Base-by-base conservation (phyloP, 2,888 invertebrate species). In the Epinotia nisella region DNA sequence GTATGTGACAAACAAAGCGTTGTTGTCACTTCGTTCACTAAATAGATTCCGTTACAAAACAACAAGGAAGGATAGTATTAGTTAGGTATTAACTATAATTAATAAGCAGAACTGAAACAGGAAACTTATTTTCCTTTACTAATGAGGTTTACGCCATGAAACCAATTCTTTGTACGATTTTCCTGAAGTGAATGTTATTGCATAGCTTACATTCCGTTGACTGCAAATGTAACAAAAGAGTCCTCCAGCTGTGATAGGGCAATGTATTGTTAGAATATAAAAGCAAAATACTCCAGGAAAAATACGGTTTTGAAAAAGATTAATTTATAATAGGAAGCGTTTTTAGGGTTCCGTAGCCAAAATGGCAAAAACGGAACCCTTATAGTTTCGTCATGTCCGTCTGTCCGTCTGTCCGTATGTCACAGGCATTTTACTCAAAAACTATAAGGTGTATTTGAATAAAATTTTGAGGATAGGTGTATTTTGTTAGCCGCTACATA, bases 81-180 rank as follows among this genome's bases (percentile, higher is more conserved):
- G 15, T n/a, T 35, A 29, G 35, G 29, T 29, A 29, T 15, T 45
- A 49, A 41, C n/a, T 7, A 13, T 49, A 49, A 49, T 49, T 49
- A 49, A 49, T 15, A 64, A 29, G 49, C 58, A 58, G 70, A 65
- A 65, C 29, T 19, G 11, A 7, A 65, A n/a, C 51, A 58, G 70
- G 58, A 65, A 71, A 59, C 35, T 51, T 35, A 3, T 64, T 71
- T 64, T 62, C 53, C 29, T 61, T 9, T 15, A 29, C 41, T 65
- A 66, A 60, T 71, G 59, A 71, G 60, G 39, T 60, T 51, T 66
- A 15, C 7, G 53, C 66, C 19, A 71, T 60, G 56, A 49, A 70
- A 70, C 45, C 29, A 64, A 49, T n/a, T 19, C 56, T 70, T 62
- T 70, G 56, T 56, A 49, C 19, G 41, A 45, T 64, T 64, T 58